phyloP scores from a whole-genome alignment of 1,140 invertebrate genomes.

The Penaeus chinensis region DNA sequence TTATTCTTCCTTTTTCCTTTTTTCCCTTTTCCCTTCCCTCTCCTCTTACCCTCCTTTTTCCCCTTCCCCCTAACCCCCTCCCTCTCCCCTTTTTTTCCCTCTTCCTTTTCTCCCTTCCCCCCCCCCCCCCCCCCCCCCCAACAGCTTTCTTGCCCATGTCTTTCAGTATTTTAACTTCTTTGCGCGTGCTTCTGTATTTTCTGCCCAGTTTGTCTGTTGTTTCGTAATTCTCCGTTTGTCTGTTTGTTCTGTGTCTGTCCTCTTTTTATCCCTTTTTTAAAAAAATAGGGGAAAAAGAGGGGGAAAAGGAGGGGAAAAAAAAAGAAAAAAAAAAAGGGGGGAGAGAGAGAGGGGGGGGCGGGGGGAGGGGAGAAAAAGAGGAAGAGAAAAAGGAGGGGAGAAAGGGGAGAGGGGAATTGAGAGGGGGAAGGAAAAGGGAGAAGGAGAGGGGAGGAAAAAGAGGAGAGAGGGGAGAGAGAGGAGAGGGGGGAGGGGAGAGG shows the following conservation, averaged over 20 bases:
- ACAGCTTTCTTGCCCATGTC: neutral
- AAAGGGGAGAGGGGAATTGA: neutral
- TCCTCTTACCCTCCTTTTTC: too few relatives aligned
- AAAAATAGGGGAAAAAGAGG: neutral
- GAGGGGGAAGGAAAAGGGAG: too few relatives aligned
- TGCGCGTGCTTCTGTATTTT: neutral
- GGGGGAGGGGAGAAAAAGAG: neutral
- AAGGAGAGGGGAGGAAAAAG: neutral
- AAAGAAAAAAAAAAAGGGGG: neutral
- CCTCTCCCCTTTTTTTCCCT: too few relatives aligned
- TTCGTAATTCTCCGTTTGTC: neutral
- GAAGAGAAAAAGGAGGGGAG: neutral
- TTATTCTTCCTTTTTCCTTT: too few relatives aligned
- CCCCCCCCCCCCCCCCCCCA: neutral
- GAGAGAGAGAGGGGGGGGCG: neutral
- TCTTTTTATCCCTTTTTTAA: neutral
- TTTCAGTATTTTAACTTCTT: neutral
- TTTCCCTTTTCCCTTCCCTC: too few relatives aligned
- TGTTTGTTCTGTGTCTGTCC: neutral
- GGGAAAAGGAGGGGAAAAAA: neutral
- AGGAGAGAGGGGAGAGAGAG: too few relatives aligned
- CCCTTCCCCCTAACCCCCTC: neutral
- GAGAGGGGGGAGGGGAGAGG: neutral
- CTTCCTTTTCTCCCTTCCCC: neutral
- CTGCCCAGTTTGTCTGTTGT: neutral